Conservation (phyloP, 2,113 vertebrate genomes). For the Mesoclemmys tuberculata region DNA sequence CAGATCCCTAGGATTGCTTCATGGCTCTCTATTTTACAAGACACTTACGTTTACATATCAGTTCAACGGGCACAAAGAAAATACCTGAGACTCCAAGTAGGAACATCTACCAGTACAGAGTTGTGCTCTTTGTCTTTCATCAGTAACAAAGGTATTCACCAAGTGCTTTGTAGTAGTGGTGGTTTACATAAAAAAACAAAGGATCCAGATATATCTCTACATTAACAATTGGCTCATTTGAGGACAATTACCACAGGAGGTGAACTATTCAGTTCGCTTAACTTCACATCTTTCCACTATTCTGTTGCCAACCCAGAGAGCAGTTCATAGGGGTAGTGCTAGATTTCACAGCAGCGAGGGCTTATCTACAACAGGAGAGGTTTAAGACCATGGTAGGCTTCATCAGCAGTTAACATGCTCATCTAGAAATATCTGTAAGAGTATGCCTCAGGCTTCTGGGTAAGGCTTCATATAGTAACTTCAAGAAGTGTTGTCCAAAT, state of each 20-base stretch:
- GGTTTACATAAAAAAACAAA: neutral
- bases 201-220: neutral
- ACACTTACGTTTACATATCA: too few species aligned
- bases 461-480: too few species aligned
- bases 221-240: neutral
- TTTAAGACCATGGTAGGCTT: neutral
- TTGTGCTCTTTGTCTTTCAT: too few species aligned
- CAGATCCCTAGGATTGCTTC: too few species aligned
- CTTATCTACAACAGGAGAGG: too few species aligned
- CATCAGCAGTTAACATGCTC: neutral
- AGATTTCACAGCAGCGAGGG: neutral
- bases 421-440: too few species aligned
- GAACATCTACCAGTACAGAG: too few species aligned
- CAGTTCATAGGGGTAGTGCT: neutral
- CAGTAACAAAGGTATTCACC: too few species aligned
- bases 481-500: accelerated
- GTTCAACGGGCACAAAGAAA: too few species aligned
- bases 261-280: neutral
- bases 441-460: accelerated
- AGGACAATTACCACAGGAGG: neutral
- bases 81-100: too few species aligned
- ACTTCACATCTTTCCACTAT: neutral
- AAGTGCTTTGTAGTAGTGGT: neutral
- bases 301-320: neutral
- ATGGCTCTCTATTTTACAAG: too few species aligned